Percentiles rank a stretch among this genome's conserved stretches.
phyloP scores from a whole-genome alignment of 2,888 invertebrate genomes.

The Palloptera scutellata region DNA sequence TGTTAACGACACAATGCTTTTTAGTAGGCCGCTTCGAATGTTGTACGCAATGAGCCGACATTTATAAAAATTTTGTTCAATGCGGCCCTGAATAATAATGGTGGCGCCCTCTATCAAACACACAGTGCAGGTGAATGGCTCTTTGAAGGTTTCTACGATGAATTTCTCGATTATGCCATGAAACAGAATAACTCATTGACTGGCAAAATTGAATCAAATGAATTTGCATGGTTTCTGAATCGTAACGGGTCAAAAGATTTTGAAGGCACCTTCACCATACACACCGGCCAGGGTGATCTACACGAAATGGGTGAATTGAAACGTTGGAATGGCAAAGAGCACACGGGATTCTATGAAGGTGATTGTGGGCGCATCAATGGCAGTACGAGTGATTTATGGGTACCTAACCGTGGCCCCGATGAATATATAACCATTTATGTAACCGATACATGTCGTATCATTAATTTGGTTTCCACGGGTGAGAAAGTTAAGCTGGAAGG shows the following conservation, averaged over 20 bases:
- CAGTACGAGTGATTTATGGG: conserved; percentile 82
- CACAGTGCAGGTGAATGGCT: conserved; percentile 75
- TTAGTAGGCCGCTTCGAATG: conserved; percentile 48
- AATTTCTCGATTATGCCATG: conserved; percentile 69
- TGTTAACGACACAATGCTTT: too few species aligned
- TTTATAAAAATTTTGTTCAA: conserved; percentile 66
- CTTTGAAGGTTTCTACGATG: conserved; percentile 83
- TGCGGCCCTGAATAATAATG: conserved; percentile 66
- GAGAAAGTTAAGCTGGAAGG: conserved; percentile 47
- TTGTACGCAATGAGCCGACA: conserved; percentile 39
- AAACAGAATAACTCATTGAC: conserved; percentile 57
- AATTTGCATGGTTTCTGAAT: conserved; percentile 86
- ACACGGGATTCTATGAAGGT: conserved; percentile 68
- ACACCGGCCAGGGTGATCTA: conserved; percentile 74
- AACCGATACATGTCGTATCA: conserved; percentile 81
- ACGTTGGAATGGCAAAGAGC: conserved; percentile 73
- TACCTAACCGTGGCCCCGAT: conserved; percentile 67
- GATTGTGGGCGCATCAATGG: conserved; percentile 77
- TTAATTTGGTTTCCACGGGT: conserved; percentile 56
- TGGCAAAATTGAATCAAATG: conserved; percentile 62
- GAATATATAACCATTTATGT: conserved; percentile 74
- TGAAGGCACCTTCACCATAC: conserved; percentile 80
- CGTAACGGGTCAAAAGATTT: conserved; percentile 76
- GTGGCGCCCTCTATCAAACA: conserved; percentile 67
- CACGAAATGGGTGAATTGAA: conserved; percentile 73